These are phyloP conservation scores for Halyomorpha halys DNA, from an alignment of 1,140 invertebrate species.

Conservation along the genomic window DNA sequence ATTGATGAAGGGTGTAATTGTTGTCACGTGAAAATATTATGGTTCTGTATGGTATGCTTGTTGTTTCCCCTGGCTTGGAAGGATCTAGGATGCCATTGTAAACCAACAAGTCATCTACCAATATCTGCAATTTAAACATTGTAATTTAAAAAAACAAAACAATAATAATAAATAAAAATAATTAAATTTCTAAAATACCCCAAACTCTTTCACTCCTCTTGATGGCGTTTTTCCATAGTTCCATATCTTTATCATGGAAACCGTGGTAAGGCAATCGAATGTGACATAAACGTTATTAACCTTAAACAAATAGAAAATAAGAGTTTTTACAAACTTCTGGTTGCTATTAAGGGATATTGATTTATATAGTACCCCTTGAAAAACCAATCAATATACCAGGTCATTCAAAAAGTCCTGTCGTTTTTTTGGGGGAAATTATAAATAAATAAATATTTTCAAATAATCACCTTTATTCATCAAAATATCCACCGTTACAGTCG, in stretches of 20 bases:
- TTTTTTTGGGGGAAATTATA: too few relatives aligned
- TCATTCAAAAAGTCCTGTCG: too few relatives aligned
- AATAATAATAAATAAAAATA: background rate
- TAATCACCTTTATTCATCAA: too few relatives aligned
- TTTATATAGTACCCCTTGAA: too few relatives aligned
- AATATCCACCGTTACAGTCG: too few relatives aligned
- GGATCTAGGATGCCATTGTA: constrained; percentile 54
- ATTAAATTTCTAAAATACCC: constrained; percentile 41
- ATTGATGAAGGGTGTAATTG: constrained; percentile 5
- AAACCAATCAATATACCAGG: too few relatives aligned
- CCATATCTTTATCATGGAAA: constrained; percentile 70
- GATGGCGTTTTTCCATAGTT: constrained; percentile 71
- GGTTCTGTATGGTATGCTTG: constrained; percentile 36
- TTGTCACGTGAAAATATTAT: constrained; percentile 37
- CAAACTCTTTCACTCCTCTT: constrained; percentile 72
- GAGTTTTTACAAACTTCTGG: too few relatives aligned
- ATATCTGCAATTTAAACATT: constrained; percentile 41
- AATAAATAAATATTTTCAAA: too few relatives aligned
- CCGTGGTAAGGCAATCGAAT: constrained; percentile 59
- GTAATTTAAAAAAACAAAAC: constrained; percentile 24
- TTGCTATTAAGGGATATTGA: too few relatives aligned
- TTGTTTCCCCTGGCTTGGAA: background rate
- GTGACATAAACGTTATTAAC: constrained; percentile 63
- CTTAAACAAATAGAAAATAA: constrained; percentile 34
- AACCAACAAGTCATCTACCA: constrained; percentile 65